Evolutionary conservation across 2,888 invertebrate genomes (phyloP).

Genomic region (Hemicrepidius hirtus): DNA sequence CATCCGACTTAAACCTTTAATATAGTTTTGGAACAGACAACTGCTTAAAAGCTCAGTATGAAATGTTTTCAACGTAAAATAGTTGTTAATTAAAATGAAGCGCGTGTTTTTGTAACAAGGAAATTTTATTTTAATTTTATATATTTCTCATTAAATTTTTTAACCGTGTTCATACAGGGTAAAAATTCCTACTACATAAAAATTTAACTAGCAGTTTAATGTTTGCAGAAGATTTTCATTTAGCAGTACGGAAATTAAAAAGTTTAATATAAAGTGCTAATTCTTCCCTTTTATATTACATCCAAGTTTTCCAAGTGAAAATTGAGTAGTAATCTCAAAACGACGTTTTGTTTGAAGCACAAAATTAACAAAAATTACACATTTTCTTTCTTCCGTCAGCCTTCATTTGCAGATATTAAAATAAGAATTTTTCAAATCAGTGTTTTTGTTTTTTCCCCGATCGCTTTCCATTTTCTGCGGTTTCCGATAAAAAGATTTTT

Average conservation of each 20-base stretch:
- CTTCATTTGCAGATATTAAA: conserved; percentile 13
- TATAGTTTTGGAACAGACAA: no score
- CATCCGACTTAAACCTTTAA: no score
- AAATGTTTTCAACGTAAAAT: no score
- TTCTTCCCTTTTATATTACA: conserved; percentile 10
- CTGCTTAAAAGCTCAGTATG: no score
- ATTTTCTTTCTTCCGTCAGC: neutral
- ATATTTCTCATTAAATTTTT: no score
- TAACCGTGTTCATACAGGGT: no score
- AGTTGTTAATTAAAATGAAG: no score
- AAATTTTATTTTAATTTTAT: no score
- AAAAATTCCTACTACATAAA: neutral
- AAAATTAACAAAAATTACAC: conserved; percentile 15
- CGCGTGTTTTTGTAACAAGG: no score
- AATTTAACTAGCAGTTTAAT: conserved; percentile 2
- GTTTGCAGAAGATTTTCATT: conserved; percentile 6
- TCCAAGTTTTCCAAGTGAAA: neutral
- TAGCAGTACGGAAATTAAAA: conserved; percentile 22
- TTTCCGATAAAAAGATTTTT: neutral
- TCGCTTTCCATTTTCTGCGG: no score
- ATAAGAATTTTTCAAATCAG: neutral
- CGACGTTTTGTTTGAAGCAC: neutral
- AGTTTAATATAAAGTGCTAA: conserved; percentile 19
- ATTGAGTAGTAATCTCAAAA: neutral
- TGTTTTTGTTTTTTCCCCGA: neutral